Conservation (phyloP, 2,797 vertebrate genomes). For the Microcaecilia unicolor region DNA sequence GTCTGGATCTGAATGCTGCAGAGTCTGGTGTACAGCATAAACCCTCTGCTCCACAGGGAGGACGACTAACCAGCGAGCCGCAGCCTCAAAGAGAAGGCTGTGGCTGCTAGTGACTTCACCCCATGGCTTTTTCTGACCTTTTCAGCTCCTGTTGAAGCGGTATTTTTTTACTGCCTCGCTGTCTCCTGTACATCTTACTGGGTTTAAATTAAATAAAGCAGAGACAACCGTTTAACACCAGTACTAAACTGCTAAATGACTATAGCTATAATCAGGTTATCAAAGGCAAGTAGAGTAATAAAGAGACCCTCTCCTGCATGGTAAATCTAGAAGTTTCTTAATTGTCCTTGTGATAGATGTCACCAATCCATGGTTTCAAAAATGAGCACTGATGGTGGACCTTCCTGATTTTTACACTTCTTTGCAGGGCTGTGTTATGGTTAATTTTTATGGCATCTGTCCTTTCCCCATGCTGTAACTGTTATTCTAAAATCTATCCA, state of each 20-base stretch:
- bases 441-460: conserved; percentile 48
- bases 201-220: conserved; percentile 61
- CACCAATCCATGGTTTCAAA: conserved; percentile 53
- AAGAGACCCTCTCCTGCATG: conserved; percentile 67
- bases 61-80: conserved; percentile 94
- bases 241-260: conserved; percentile 53
- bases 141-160: conserved; percentile 57
- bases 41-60: conserved; percentile 91
- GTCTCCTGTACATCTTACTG: conserved; percentile 67
- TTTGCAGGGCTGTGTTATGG: conserved; percentile 47
- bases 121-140: conserved; percentile 42
- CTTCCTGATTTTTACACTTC: conserved; percentile 47
- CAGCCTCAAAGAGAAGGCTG: conserved; percentile 97
- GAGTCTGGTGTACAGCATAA: conserved; percentile 97
- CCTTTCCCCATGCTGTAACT: conserved; percentile 42
- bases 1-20: conserved; percentile 89
- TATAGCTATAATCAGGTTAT: conserved; percentile 74
- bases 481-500: conserved; percentile 36
- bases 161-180: conserved; percentile 54
- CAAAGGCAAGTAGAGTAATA: conserved; percentile 72
- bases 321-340: conserved; percentile 58
- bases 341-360: conserved; percentile 62
- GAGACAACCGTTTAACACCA: conserved; percentile 47
- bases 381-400: conserved; percentile 59
- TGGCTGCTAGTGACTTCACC: conserved; percentile 86